Evolutionary conservation across 2,888 invertebrate species (phyloP).

Genomic region (Campoletis raptor): DNA sequence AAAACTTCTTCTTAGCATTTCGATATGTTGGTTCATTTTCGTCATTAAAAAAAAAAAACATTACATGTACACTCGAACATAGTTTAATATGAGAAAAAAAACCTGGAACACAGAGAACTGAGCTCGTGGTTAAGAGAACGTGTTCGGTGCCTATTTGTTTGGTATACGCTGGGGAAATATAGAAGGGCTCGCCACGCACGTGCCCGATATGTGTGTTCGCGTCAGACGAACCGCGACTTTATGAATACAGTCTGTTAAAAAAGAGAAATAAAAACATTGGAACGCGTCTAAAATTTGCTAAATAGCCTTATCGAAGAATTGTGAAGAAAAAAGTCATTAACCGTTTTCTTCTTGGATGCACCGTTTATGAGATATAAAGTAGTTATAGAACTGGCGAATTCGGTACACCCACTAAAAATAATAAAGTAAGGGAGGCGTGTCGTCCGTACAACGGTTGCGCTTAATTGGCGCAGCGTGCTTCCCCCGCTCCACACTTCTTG

Average conservation of each 20-base stretch:
- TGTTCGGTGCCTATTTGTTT: slow-evolving; percentile 40
- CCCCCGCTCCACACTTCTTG: not conserved
- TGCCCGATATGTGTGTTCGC: slow-evolving; percentile 23
- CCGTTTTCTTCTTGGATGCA: not conserved
- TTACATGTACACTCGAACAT: not conserved
- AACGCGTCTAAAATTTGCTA: not conserved
- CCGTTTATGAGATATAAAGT: not conserved
- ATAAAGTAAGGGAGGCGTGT: not conserved
- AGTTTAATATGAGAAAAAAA: not conserved
- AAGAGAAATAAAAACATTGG: not conserved
- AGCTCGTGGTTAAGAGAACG: slow-evolving; percentile 20
- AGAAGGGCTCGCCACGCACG: slow-evolving; percentile 19
- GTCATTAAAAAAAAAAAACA: not conserved
- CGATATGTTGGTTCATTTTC: not conserved
- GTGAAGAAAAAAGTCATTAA: not conserved
- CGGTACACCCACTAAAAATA: not conserved
- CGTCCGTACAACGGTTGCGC: not conserved
- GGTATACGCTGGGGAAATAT: slow-evolving; percentile 61
- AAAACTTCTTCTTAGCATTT: not conserved
- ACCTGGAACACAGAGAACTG: not conserved
- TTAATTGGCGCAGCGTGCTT: not conserved
- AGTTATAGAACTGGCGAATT: not conserved
- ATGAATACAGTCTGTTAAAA: not conserved
- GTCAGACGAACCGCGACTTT: not conserved
- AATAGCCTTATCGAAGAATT: not conserved